A percentile compares a stretch with the other conserved stretches of the same genome.
Evolutionary conservation across 2,888 invertebrate genomes (phyloP).

Genomic region (Priocnemis perturbator): DNA sequence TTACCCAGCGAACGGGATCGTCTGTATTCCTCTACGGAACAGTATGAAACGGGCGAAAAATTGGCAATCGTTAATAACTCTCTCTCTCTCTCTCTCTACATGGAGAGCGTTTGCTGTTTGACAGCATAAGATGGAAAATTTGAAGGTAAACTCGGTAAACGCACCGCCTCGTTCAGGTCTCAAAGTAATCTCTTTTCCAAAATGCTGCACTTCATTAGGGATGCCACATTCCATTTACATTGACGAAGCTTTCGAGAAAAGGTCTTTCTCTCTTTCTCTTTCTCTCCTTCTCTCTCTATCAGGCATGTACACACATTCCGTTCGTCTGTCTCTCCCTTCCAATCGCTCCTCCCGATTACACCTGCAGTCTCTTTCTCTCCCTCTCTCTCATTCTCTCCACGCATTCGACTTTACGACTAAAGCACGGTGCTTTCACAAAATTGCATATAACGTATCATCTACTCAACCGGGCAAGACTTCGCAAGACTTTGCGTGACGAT

Average conservation of each 20-base stretch:
- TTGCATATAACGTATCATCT: slow-evolving; percentile 35
- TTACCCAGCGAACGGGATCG: slow-evolving; percentile 26
- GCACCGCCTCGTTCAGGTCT: slow-evolving; percentile 44
- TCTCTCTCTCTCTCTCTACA: no score
- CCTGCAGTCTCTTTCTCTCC: slow-evolving; percentile 24
- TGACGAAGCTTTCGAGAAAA: slow-evolving; percentile 73
- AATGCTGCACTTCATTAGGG: slow-evolving; percentile 73
- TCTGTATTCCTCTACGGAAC: no score
- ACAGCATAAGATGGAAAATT: no score
- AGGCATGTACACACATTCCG: slow-evolving; percentile 24
- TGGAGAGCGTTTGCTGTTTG: no score
- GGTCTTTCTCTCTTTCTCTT: slow-evolving; percentile 40
- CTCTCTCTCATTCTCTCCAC: slow-evolving; percentile 52
- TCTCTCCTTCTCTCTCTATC: slow-evolving; percentile 38
- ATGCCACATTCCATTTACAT: slow-evolving; percentile 75
- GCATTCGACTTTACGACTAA: slow-evolving; percentile 27
- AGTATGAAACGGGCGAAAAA: no score
- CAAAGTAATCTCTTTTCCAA: slow-evolving; percentile 59
- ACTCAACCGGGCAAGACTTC: no score
- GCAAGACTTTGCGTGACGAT: slow-evolving; percentile 20
- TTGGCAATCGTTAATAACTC: no score
- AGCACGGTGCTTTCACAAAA: slow-evolving; percentile 68
- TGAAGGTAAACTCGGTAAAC: slow-evolving; percentile 30
- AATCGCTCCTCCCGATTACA: slow-evolving; percentile 3
- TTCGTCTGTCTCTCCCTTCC: slow-evolving; percentile 8